phyloP scores from a whole-genome alignment of 2,888 invertebrate species.

The Plusia festucae region DNA sequence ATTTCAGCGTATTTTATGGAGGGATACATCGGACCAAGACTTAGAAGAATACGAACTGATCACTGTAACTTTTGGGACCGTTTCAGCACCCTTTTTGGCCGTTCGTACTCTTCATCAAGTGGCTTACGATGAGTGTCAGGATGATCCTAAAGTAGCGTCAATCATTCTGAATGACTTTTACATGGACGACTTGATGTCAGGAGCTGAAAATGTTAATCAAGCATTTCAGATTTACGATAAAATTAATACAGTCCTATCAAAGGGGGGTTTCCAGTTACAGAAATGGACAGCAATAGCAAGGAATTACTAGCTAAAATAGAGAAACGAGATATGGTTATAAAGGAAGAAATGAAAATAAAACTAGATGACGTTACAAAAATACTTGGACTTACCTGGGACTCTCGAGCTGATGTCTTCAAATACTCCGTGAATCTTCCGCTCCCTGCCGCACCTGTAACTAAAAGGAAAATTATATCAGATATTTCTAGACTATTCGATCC shows the following conservation, averaged over 20 bases:
- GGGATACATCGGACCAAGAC: too few species aligned
- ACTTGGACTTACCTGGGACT: too few species aligned
- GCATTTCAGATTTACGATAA: neutral
- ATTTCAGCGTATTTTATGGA: slow-evolving; percentile 1
- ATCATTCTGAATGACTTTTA: too few species aligned
- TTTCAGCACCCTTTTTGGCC: slow-evolving; percentile 55
- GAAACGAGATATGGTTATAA: too few species aligned
- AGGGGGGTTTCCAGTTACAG: neutral
- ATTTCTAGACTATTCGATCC: slow-evolving; percentile 18
- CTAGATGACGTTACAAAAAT: too few species aligned
- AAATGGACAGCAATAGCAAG: neutral
- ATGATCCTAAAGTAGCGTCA: too few species aligned
- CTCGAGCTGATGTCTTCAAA: slow-evolving; percentile 6
- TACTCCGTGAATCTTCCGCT: slow-evolving; percentile 10
- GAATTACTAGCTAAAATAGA: too few species aligned
- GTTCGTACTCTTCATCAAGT: slow-evolving; percentile 55
- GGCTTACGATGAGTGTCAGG: too few species aligned
- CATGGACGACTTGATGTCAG: slow-evolving; percentile 50
- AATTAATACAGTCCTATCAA: neutral
- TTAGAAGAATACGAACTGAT: too few species aligned
- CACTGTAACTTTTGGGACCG: neutral
- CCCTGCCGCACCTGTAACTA: slow-evolving; percentile 7
- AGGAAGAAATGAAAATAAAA: too few species aligned
- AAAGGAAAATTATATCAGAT: slow-evolving; percentile 23
- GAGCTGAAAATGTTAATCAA: neutral